Conservation (phyloP, 2,113 vertebrate species). For the Myiopsitta monachus region DNA sequence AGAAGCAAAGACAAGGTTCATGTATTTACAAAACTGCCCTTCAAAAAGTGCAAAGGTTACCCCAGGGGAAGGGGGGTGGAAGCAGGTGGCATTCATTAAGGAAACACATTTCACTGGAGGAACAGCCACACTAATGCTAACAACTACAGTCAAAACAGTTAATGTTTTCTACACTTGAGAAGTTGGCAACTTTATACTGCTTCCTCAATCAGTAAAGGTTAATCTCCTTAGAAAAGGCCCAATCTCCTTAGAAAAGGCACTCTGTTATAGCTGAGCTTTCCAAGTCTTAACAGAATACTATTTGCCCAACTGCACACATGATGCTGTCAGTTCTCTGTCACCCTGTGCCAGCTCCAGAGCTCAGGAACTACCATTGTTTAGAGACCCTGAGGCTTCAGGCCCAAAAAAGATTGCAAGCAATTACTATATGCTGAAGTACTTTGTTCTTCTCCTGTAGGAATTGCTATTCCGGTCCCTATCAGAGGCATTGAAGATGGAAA, state of each 20-base stretch:
- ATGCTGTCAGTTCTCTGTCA: background rate
- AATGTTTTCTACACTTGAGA: background rate
- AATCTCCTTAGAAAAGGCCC: background rate
- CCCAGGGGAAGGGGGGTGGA: background rate
- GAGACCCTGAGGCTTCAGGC: background rate
- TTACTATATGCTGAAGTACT: background rate
- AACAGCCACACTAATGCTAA: background rate
- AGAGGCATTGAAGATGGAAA: constrained; percentile 81
- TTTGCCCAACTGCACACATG: background rate
- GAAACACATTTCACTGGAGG: background rate
- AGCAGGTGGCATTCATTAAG: background rate
- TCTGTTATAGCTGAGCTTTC: background rate
- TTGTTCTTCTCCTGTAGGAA: constrained; percentile 79
- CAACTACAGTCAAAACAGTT: constrained; percentile 3
- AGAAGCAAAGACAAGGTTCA: background rate
- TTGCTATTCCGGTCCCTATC: constrained; percentile 93
- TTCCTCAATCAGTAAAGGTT: background rate
- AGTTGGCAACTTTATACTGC: background rate
- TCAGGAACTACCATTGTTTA: background rate
- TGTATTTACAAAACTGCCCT: background rate
- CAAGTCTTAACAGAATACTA: background rate
- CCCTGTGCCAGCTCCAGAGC: background rate
- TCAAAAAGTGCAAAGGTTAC: background rate
- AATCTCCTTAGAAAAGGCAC: background rate
- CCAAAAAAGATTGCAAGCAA: background rate